Evolutionary conservation across 2,113 vertebrate genomes (phyloP), one percentile per base, ranked within the genome.

Genomic region (Apteryx owenii): DNA sequence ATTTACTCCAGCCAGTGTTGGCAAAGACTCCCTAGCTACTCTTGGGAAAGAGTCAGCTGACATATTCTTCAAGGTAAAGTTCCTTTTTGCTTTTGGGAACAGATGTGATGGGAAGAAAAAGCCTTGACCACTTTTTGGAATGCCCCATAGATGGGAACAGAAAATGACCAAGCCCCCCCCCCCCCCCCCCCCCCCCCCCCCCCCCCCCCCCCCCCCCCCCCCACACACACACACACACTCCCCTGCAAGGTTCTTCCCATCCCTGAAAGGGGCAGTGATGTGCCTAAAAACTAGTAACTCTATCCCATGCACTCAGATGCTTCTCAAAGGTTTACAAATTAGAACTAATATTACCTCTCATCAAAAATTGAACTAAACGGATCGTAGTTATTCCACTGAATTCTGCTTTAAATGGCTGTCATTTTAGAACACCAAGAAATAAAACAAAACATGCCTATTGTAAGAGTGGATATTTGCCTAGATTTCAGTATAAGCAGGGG

Each of bases 1-100:
- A 98, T 98, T 98, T 98, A 98, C 95, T 85, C 95, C 95, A 97
- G 91, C 82, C 94, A 96, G 97, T 89, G 70, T 70, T 97, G 96
- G 97, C 97, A 98, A 89, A 91, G 91, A 89, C 93, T 97, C 96
- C 89, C 42, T 88, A 48, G 20, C 93, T 97, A 73, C 73, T 97
- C 96, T 96, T 16, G 2, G 83, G 79, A 96, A 90, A 95, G 96
- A 97, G 98, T 95, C 96, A 96, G 96, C 95, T 96, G 87, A 97
- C 90, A 96, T 1, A 21, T 81, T 97, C 93, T 97, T 92, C 75
- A 96, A 96, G 87, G 90, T 92, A 89, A 96, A 97, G 69, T 60
- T 97, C 88, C 85, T 69, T 29, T 12, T 28, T 14, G 20, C 19
- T 68, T 68, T 88, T 60, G 72, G 54, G 72, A 85, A 73, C 54